Percentiles rank a stretch among this genome's conserved stretches.
Evolutionary conservation across 2,113 vertebrate species (phyloP).

Genomic region (Dissostichus mawsoni): DNA sequence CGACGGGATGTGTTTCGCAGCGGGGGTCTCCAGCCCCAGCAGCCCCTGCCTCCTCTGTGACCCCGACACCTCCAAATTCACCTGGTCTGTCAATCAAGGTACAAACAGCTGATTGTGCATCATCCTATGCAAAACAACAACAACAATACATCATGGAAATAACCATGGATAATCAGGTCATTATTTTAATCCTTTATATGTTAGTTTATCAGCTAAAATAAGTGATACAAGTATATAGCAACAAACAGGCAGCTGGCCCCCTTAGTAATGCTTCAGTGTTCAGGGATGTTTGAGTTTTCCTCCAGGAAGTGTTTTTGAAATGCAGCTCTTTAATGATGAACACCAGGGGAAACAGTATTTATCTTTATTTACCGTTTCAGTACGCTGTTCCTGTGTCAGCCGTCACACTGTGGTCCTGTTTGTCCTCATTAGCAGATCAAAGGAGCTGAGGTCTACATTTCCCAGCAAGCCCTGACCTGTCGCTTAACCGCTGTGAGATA

Average conservation of each 20-base stretch:
- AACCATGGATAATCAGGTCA: too few relatives aligned
- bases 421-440: conserved; percentile 64
- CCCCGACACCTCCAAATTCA: conserved; percentile 77
- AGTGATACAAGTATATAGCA: too few relatives aligned
- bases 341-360: neutral
- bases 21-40: conserved; percentile 77
- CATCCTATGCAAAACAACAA: too few relatives aligned
- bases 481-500: conserved; percentile 23
- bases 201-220: too few relatives aligned
- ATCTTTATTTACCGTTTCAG: neutral
- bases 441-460: conserved; percentile 39
- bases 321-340: neutral
- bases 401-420: conserved; percentile 48
- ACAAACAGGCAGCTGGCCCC: neutral
- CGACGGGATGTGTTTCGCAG: conserved; percentile 84
- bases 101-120: neutral
- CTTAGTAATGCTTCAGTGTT: neutral
- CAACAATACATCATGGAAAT: neutral
- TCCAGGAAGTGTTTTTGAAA: neutral
- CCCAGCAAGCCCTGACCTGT: conserved; percentile 62
- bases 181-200: too few relatives aligned
- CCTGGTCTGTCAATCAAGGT: conserved; percentile 86
- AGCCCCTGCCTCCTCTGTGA: conserved; percentile 83
- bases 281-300: neutral
- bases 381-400: neutral